These are phyloP conservation scores for Drosophila funebris DNA, from an alignment of 1,140 invertebrate species.

Conservation along the genomic window DNA sequence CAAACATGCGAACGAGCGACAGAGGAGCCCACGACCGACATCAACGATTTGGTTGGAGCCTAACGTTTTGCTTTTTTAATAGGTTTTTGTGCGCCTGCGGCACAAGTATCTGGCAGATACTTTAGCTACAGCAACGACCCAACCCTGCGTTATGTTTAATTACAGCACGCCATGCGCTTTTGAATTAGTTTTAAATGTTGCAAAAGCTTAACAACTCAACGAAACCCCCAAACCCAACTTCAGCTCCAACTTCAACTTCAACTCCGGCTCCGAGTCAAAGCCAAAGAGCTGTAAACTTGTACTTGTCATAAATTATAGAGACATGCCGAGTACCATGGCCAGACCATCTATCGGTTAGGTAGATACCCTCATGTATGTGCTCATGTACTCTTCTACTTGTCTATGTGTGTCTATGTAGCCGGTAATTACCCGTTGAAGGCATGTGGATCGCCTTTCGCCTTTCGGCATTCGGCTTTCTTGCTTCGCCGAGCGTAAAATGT, in stretches of 20 bases:
- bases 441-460: conserved; percentile 31
- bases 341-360: conserved; percentile 25
- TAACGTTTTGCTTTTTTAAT: conserved; percentile 75
- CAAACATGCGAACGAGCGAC: conserved; percentile 39
- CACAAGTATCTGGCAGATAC: conserved; percentile 67
- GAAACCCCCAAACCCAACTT: neutral
- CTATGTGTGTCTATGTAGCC: neutral
- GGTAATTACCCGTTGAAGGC: conserved; percentile 45
- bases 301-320: conserved; percentile 73
- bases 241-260: neutral
- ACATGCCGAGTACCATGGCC: conserved; percentile 20
- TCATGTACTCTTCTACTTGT: neutral
- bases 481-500: conserved; percentile 41
- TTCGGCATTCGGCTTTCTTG: conserved; percentile 33
- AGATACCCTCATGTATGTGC: neutral
- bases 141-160: conserved; percentile 65
- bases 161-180: conserved; percentile 72
- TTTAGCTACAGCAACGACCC: conserved; percentile 42
- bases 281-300: conserved; percentile 49
- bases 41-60: conserved; percentile 38
- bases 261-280: conserved; percentile 1
- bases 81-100: conserved; percentile 68
- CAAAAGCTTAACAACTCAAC: conserved; percentile 21
- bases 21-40: neutral
- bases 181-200: conserved; percentile 70